These are phyloP conservation scores for Zoanthus sociatus DNA, from an alignment of 92 coral and sea anemone genomes.

Conservation along the genomic window DNA sequence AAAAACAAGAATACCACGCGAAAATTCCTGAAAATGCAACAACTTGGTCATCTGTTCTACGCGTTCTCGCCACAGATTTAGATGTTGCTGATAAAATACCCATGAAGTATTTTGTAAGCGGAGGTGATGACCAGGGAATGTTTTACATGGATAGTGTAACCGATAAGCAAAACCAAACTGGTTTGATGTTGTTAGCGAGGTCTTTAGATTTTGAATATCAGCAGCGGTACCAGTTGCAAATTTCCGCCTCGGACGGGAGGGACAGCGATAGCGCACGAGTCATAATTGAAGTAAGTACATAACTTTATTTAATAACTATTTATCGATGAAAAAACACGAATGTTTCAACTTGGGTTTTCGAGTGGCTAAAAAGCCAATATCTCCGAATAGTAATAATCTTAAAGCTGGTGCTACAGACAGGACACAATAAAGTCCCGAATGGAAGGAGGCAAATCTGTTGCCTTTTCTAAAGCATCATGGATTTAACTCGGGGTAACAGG, in stretches of 20 bases:
- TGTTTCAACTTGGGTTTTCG: not conserved
- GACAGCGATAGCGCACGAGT: slow-evolving; percentile 68
- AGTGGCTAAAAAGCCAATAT: too few species aligned
- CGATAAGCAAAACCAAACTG: not conserved
- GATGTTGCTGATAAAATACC: slow-evolving; percentile 71
- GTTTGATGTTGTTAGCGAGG: slow-evolving; percentile 69
- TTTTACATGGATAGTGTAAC: slow-evolving; percentile 67
- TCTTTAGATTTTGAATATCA: slow-evolving; percentile 78
- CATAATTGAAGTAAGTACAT: slow-evolving; percentile 60
- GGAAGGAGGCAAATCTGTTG: too few species aligned
- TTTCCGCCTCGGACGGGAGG: slow-evolving; percentile 85
- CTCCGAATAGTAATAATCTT: too few species aligned
- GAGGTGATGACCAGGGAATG: slow-evolving; percentile 72
- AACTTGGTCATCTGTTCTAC: slow-evolving; percentile 53
- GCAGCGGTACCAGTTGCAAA: slow-evolving; percentile 60
- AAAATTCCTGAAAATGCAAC: slow-evolving; percentile 75
- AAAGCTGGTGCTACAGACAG: too few species aligned
- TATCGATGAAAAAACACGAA: not conserved
- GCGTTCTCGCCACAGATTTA: slow-evolving; percentile 62
- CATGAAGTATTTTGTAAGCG: slow-evolving; percentile 71
- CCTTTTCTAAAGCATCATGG: too few species aligned
- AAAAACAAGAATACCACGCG: slow-evolving; percentile 55
- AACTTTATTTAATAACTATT: not conserved
- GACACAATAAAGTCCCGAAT: too few species aligned
- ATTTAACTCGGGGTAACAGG: too few species aligned